Evolutionary conservation across 37 sponge, comb jelly and placozoan species (phyloP), one percentile per base, ranked within the genome.

Genomic region (Chondrosia reniformis): DNA sequence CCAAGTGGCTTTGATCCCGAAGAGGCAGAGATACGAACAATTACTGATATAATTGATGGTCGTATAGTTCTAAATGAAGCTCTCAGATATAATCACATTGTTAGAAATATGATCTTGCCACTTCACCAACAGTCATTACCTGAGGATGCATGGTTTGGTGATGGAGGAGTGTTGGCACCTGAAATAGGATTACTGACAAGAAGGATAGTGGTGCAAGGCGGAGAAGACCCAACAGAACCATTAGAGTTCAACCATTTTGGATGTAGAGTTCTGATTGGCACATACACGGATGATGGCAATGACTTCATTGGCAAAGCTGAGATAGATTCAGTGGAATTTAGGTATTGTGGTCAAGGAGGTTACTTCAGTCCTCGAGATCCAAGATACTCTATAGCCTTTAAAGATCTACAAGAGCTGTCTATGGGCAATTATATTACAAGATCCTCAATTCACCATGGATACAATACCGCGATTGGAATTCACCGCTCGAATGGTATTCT

Each of bases 311-410:
- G 95, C 0, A 76, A 64, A 0, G 67, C 67, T 15, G 27, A 79
- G 43, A 41, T 94, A 9, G 82, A 84, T 32, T 72, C 84, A 0
- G 88, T 94, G 27, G 91, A 94, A 79, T 81, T 94, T 24, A 69
- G 84, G 8, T 64, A 76, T 52, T 94, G 95, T 80, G 95, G 95
- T 24, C 95, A 94, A 63, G 95, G 88, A 8, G 91, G 95, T 0
- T 90, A 85, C 76, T 84, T 85, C 45, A 69, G 84, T 0, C 81
- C 85, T 3, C 56, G 79, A 7, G 95, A 94, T 73, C 95, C 95
- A 15, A 87, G 95, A 49, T 94, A 90, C 54, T 52, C 87, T 22
- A 59, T 94, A 13, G 91, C 84, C 19, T 86, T 90, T 65, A 66
- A 65, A 49, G 71, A 79, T 80, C 71, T 46, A 13, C 43, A 17